phyloP scores from a whole-genome alignment of 2,113 vertebrate species.

The Chamaetylas fuelleborni region DNA sequence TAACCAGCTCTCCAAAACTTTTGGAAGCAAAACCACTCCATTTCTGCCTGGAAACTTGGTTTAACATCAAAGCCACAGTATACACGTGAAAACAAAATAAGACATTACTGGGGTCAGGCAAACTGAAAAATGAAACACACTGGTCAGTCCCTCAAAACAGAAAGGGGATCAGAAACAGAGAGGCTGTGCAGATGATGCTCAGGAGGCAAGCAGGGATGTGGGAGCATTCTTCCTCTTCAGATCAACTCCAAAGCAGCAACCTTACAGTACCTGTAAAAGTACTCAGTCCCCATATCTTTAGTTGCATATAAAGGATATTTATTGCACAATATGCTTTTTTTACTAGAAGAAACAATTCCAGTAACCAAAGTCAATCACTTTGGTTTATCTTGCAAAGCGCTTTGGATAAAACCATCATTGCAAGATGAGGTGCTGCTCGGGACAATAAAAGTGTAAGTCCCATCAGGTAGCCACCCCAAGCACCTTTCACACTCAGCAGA shows the following conservation, averaged over 20 bases:
- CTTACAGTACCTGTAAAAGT: too few species aligned
- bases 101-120: neutral
- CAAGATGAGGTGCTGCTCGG: neutral
- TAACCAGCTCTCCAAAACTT: neutral
- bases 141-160: neutral
- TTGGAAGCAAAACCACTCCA: neutral
- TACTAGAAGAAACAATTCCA: neutral
- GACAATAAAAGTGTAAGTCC: neutral
- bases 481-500: neutral
- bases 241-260: neutral
- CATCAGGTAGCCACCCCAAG: neutral
- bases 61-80: neutral
- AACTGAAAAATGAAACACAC: neutral
- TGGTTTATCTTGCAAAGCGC: neutral
- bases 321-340: neutral
- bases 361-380: neutral
- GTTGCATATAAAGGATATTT: neutral
- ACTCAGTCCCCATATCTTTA: too few species aligned
- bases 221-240: neutral
- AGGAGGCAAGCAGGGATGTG: neutral
- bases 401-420: neutral
- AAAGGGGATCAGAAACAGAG: neutral
- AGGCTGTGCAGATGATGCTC: neutral
- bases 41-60: neutral
- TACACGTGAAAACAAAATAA: accelerated